These are phyloP conservation scores for Taeniopygia guttata DNA, from an alignment of 2,797 vertebrate genomes.

Conservation along the genomic window DNA sequence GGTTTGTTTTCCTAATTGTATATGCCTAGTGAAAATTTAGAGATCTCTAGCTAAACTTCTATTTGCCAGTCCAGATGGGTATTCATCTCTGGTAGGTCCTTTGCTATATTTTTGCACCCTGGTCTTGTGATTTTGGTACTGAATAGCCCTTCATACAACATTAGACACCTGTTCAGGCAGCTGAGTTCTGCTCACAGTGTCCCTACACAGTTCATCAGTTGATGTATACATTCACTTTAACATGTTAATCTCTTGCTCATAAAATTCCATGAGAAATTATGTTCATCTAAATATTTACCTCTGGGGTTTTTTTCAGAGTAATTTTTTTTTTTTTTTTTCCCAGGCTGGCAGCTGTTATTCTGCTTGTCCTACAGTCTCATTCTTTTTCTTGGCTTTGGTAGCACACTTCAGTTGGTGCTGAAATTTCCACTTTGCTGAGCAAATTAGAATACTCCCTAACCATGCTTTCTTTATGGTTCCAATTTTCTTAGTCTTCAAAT, in stretches of 20 bases:
- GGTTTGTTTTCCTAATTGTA: neutral
- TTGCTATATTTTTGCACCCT: neutral
- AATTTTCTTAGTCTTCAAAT: neutral
- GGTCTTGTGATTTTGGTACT: neutral
- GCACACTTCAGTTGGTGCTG: slow-evolving; percentile 6
- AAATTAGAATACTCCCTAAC: neutral
- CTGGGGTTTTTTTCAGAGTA: neutral
- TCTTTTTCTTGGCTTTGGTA: neutral
- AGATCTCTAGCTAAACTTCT: neutral
- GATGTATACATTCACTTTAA: neutral
- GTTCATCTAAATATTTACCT: neutral
- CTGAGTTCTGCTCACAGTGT: neutral
- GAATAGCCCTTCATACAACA: rapidly evolving
- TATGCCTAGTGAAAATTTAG: neutral
- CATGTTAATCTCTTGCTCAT: neutral
- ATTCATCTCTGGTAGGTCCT: neutral
- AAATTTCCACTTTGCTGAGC: slow-evolving; percentile 25
- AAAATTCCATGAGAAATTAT: neutral
- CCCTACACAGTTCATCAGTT: neutral
- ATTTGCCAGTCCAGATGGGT: neutral
- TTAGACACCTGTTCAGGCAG: neutral
- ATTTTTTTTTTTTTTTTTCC: no score
- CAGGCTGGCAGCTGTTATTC: neutral
- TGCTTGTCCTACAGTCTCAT: neutral
- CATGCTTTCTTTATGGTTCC: neutral